Evolutionary conservation across 2,113 vertebrate genomes (phyloP).

Genomic region (Turdus rufiventris): DNA sequence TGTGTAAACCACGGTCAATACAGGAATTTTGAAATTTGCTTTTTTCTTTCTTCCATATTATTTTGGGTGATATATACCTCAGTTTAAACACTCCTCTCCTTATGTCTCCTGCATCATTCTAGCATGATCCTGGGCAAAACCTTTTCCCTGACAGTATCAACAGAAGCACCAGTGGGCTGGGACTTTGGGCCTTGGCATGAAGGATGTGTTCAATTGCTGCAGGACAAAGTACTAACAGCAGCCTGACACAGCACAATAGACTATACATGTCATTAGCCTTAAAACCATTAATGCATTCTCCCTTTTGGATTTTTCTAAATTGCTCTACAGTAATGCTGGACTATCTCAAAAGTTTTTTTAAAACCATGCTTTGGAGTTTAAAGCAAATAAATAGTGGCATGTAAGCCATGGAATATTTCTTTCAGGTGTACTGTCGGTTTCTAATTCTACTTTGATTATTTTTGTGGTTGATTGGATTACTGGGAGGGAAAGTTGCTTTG

Average conservation of each 20-base stretch:
- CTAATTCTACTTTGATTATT: neutral
- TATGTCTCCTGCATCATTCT: neutral
- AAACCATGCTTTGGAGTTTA: neutral
- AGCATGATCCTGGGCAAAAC: neutral
- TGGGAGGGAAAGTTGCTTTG: neutral
- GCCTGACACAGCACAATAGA: neutral
- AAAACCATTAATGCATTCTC: neutral
- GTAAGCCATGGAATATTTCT: neutral
- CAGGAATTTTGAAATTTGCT: neutral
- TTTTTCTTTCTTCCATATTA: neutral
- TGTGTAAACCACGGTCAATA: neutral
- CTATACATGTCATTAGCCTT: neutral
- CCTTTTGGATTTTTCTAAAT: neutral
- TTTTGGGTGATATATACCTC: neutral
- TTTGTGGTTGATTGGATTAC: neutral
- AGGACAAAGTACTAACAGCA: neutral
- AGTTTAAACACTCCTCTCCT: neutral
- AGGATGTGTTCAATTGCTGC: neutral
- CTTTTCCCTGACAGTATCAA: neutral
- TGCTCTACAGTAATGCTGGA: neutral
- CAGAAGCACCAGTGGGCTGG: neutral
- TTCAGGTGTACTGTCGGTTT: neutral
- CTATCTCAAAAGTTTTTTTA: neutral
- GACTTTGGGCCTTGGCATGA: neutral
- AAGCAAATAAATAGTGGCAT: neutral